A percentile compares a stretch with the other conserved stretches of the same genome.
Conservation (phyloP, 53 echinoderm and acorn worm species). For the Henricia sp. region DNA sequence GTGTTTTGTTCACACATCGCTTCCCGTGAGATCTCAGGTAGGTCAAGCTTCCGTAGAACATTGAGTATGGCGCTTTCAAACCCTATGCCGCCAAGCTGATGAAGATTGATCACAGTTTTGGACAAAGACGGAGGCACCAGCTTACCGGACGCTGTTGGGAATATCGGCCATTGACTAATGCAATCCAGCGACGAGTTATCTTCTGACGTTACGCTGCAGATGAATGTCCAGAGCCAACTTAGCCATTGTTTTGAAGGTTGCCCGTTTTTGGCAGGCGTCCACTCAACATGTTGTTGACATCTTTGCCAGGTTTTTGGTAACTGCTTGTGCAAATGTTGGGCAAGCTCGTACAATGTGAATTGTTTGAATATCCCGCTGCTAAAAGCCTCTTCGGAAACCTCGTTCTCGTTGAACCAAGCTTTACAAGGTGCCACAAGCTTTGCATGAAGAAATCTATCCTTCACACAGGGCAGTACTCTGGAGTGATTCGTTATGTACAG, state of each 20-base stretch:
- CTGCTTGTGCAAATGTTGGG: neutral
- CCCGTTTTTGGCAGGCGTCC: constrained; percentile 41
- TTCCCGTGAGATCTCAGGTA: constrained; percentile 6
- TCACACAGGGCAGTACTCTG: constrained; percentile 11
- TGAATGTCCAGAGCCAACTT: constrained; percentile 18
- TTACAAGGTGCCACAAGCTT: neutral
- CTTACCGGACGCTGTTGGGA: constrained; percentile 27
- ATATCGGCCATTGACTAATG: constrained; percentile 49
- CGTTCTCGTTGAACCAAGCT: constrained; percentile 3
- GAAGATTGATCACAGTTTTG: constrained; percentile 9
- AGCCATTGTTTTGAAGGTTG: constrained; percentile 48
- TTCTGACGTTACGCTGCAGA: constrained; percentile 18
- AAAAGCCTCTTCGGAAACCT: neutral
- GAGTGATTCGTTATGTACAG: constrained; percentile 12
- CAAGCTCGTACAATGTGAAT: constrained; percentile 50
- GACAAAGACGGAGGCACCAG: constrained; percentile 12
- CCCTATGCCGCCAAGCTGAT: neutral
- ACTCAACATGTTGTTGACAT: constrained; percentile 25
- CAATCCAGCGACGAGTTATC: neutral
- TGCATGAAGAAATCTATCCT: constrained; percentile 43
- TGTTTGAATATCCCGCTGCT: constrained; percentile 49
- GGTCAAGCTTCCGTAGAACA: constrained; percentile 31
- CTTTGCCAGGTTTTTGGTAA: constrained; percentile 45
- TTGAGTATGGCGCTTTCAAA: neutral
- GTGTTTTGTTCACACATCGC: neutral